Evolutionary conservation across 2,113 vertebrate species (phyloP).

Genomic region (Tylochromis polylepis): DNA sequence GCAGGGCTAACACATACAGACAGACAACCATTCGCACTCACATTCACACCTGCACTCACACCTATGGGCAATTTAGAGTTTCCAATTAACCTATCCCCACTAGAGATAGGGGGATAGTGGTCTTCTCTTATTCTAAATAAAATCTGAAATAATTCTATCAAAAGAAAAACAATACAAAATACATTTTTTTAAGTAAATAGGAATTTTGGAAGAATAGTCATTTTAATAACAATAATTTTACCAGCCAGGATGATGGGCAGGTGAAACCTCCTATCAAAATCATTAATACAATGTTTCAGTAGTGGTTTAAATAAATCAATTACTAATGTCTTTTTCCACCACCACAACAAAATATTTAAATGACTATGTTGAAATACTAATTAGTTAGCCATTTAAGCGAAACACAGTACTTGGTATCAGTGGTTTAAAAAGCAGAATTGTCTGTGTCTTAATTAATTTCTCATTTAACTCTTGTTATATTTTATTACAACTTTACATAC

Average conservation of each 20-base stretch:
- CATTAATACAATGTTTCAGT: background rate
- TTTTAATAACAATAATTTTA: background rate
- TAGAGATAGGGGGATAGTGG: too few species aligned
- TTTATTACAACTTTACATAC: fast-evolving
- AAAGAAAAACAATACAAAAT: background rate
- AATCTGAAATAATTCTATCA: background rate
- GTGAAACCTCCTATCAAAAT: background rate
- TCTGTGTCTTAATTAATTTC: background rate
- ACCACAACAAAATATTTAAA: background rate
- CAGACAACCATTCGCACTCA: too few species aligned
- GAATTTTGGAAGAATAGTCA: background rate
- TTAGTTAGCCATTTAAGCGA: background rate
- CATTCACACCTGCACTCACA: too few species aligned
- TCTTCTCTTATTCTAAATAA: background rate
- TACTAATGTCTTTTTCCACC: background rate
- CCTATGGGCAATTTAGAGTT: too few species aligned
- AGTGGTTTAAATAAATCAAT: background rate
- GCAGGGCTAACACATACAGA: too few species aligned
- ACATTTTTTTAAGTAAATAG: background rate
- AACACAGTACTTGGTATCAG: background rate
- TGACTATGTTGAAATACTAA: background rate
- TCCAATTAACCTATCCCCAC: too few species aligned
- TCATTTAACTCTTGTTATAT: background rate
- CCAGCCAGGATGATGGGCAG: background rate
- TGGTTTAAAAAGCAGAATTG: too few species aligned